Evolutionary conservation across 2,113 vertebrate species (phyloP).

Genomic region (Daphoenositta chrysoptera): DNA sequence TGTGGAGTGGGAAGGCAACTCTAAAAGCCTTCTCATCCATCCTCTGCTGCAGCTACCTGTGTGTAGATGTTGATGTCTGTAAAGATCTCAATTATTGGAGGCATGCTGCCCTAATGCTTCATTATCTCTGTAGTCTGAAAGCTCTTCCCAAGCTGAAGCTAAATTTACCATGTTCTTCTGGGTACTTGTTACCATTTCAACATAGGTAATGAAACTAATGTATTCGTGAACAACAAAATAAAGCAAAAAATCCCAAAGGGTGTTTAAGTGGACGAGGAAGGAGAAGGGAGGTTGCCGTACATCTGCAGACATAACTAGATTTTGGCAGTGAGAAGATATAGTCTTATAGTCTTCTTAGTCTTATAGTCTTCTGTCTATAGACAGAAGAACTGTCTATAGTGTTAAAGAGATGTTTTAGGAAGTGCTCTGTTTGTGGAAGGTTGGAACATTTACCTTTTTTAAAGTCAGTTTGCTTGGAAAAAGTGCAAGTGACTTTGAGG

Average conservation of each 20-base stretch:
- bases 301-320: not conserved
- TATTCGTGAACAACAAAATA: not conserved
- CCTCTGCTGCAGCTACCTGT: not conserved
- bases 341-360: no score
- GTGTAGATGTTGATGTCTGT: not conserved
- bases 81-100: not conserved
- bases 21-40: not conserved
- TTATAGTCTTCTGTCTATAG: no score
- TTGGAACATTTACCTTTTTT: not conserved
- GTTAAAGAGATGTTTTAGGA: not conserved
- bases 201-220: not conserved
- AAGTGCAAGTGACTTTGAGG: not conserved
- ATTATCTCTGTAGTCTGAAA: not conserved
- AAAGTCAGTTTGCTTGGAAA: not conserved
- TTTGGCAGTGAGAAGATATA: not conserved
- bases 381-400: not conserved
- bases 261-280: not conserved
- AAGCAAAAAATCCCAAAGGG: not conserved
- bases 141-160: not conserved
- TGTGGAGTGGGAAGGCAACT: not conserved
- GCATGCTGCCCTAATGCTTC: not conserved
- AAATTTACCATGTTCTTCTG: not conserved
- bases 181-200: not conserved
- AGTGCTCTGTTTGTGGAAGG: not conserved
- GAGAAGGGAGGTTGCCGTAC: not conserved